Conservation (phyloP, 2,113 vertebrate species). For the Emydocephalus ijimae region DNA sequence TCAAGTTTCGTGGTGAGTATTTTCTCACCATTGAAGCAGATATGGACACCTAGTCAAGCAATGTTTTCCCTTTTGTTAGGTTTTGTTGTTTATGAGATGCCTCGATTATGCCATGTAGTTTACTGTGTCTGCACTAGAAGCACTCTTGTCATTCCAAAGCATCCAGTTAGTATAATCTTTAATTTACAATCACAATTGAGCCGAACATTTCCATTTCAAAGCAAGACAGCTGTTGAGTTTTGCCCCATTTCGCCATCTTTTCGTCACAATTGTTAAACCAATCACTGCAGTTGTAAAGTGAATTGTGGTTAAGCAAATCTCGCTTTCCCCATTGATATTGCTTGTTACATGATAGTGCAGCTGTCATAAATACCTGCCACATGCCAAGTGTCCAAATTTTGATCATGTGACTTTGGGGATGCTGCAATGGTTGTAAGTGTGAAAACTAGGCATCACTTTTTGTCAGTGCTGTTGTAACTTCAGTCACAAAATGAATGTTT, state of each 20-base stretch:
- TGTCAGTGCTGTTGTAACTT: neutral
- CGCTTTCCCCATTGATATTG: neutral
- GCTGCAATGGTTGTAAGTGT: too few relatives aligned
- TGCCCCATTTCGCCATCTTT: neutral
- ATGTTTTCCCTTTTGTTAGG: neutral
- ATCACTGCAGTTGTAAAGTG: neutral
- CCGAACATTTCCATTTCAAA: neutral
- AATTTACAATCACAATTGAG: neutral
- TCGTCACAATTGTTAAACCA: neutral
- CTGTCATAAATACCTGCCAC: neutral
- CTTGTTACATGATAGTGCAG: neutral
- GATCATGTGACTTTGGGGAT: neutral
- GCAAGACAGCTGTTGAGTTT: too few relatives aligned
- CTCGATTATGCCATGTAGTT: neutral
- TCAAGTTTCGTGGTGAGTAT: constrained; percentile 78
- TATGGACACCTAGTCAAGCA: neutral
- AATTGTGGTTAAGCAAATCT: neutral
- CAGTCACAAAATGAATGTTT: neutral
- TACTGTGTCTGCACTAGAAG: neutral
- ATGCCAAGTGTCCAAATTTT: neutral
- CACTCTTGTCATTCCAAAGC: neutral
- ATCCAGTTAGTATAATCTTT: neutral
- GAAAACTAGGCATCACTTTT: neutral
- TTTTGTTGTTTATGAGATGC: neutral
- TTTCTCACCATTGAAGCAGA: neutral